Percentiles rank a stretch among this genome's conserved stretches.
Conservation (phyloP, 2,888 invertebrate genomes). For the Chrysomela aeneicollis region DNA sequence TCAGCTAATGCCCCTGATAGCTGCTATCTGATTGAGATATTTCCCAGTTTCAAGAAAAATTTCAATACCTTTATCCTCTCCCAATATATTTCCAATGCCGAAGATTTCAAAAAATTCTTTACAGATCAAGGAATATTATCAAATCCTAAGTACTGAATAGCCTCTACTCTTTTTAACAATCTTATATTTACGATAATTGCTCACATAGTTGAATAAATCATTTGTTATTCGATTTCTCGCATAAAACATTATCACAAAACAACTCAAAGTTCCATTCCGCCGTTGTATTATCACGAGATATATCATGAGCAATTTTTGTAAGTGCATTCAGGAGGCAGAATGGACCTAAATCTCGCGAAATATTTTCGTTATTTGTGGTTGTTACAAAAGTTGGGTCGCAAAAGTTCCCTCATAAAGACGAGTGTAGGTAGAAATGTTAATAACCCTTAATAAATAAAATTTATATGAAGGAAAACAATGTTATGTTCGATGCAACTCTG, state of each 20-base stretch:
- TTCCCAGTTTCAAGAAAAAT: no score
- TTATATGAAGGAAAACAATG: constrained; percentile 25
- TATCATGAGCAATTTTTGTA: not conserved
- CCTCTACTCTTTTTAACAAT: no score
- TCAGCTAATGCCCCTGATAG: no score
- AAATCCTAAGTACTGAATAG: no score
- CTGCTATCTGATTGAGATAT: no score
- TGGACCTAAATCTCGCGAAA: constrained; percentile 5
- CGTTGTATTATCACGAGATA: not conserved
- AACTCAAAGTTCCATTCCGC: not conserved
- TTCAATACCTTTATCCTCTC: no score
- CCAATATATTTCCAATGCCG: no score
- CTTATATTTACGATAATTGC: no score
- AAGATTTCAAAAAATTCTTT: no score
- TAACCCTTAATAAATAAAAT: constrained; percentile 25
- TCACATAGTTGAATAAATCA: no score
- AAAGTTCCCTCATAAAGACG: constrained; percentile 3
- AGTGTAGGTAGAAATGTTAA: constrained; percentile 28
- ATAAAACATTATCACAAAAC: not conserved
- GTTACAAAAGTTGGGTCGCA: not conserved
- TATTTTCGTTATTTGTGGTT: constrained; percentile 5
- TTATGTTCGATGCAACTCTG: constrained; percentile 18
- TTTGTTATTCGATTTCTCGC: not conserved
- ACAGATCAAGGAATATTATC: no score
- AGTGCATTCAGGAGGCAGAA: constrained; percentile 5